Conservation (phyloP, 2,113 vertebrate species). For the Shinisaurus crocodilurus region DNA sequence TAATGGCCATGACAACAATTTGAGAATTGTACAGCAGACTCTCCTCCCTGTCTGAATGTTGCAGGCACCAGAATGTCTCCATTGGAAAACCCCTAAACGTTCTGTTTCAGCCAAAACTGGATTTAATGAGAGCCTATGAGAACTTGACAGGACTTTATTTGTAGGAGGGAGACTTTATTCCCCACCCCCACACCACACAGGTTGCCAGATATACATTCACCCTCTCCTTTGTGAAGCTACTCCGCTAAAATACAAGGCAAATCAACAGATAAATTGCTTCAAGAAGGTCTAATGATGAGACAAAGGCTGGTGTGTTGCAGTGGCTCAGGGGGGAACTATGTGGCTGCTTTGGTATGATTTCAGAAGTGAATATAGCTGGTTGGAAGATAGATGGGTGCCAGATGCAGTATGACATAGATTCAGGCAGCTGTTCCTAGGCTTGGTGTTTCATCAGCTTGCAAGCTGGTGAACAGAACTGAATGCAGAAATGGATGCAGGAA, state of each 20-base stretch:
- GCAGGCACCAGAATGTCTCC: slow-evolving; percentile 78
- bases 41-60: slow-evolving; percentile 74
- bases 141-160: slow-evolving; percentile 67
- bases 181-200: rapidly evolving
- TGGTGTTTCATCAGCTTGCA: slow-evolving; percentile 74
- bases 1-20: slow-evolving; percentile 85
- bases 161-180: slow-evolving; percentile 38
- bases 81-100: slow-evolving; percentile 75
- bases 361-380: slow-evolving; percentile 80
- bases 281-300: slow-evolving; percentile 70
- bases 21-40: slow-evolving; percentile 80
- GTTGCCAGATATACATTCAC: slow-evolving; percentile 44
- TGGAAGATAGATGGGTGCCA: slow-evolving; percentile 84
- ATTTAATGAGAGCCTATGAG: slow-evolving; percentile 71
- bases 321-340: slow-evolving; percentile 66
- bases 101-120: slow-evolving; percentile 75
- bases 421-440: slow-evolving; percentile 78
- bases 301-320: slow-evolving; percentile 77
- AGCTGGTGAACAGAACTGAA: slow-evolving; percentile 62
- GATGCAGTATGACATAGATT: slow-evolving; percentile 82
- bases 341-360: slow-evolving; percentile 75
- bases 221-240: slow-evolving; percentile 49
- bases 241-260: slow-evolving; percentile 61
- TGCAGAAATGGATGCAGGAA: slow-evolving; percentile 59
- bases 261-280: slow-evolving; percentile 76